Conservation (phyloP, 2,888 invertebrate genomes). For the Criorhina ranunculi region DNA sequence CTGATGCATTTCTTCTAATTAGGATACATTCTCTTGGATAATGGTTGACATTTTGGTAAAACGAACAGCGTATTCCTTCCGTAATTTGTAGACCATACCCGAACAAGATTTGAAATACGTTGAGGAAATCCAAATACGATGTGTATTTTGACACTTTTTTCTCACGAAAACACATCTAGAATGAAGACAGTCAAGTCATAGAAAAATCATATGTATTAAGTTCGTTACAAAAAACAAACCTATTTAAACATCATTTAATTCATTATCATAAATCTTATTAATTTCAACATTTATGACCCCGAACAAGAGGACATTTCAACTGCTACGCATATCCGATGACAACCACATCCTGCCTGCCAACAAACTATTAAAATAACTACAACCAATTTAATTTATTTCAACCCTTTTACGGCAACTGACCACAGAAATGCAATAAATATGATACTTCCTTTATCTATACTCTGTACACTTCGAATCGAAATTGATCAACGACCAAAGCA, state of each 20-base stretch:
- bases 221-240: not conserved
- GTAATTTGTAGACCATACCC: too few species aligned
- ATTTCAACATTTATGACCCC: not conserved
- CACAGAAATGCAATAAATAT: not conserved
- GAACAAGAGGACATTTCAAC: not conserved
- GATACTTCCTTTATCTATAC: not conserved
- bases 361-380: not conserved
- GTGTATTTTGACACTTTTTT: too few species aligned
- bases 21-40: too few species aligned
- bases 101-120: too few species aligned
- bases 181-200: too few species aligned
- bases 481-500: not conserved
- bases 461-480: not conserved
- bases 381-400: not conserved
- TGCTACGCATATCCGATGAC: constrained; percentile 9
- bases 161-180: too few species aligned
- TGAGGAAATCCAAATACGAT: too few species aligned
- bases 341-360: constrained; percentile 12
- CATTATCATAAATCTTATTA: not conserved
- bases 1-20: too few species aligned
- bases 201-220: too few species aligned
- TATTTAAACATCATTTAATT: not conserved
- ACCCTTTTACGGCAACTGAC: constrained; percentile 1
- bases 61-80: too few species aligned
- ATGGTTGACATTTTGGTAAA: too few species aligned